Evolutionary conservation across 2,797 vertebrate genomes (phyloP).

Genomic region (Lepidocolaptes lacrymiger): DNA sequence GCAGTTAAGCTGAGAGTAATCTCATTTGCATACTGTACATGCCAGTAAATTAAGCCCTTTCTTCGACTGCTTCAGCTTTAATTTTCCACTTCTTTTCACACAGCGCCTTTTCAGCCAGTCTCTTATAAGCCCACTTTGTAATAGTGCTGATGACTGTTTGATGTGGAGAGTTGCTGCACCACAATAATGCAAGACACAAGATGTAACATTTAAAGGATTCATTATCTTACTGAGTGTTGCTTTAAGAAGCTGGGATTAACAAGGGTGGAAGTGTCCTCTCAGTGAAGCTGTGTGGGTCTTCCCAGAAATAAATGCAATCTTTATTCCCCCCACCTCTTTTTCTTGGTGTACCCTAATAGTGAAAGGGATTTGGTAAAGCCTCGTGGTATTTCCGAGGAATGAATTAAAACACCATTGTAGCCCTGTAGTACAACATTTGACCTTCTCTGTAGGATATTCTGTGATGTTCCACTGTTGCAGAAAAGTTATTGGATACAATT

Average conservation of each 20-base stretch:
- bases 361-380: not conserved
- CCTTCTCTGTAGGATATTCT: not conserved
- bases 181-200: conserved; percentile 90
- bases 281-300: not conserved
- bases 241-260: conserved; percentile 89
- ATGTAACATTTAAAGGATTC: conserved; percentile 94
- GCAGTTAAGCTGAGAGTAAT: conserved; percentile 99
- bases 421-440: not conserved
- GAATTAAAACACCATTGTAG: not conserved
- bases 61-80: conserved; percentile 96
- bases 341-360: not conserved
- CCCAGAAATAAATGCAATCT: conserved; percentile 11
- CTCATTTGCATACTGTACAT: conserved; percentile 99
- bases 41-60: conserved; percentile 99
- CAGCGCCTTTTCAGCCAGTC: conserved; percentile 83
- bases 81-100: conserved; percentile 99
- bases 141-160: conserved; percentile 93
- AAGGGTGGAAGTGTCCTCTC: conserved; percentile 76
- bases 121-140: conserved; percentile 91
- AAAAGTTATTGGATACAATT: not conserved
- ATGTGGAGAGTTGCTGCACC: conserved; percentile 92
- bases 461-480: not conserved
- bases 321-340: not conserved
- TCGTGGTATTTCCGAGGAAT: not conserved
- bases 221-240: conserved; percentile 91